Evolutionary conservation across 2,797 vertebrate species (phyloP), one percentile per base, ranked within the genome.

Genomic region (Pantherophis alleghaniensis): DNA sequence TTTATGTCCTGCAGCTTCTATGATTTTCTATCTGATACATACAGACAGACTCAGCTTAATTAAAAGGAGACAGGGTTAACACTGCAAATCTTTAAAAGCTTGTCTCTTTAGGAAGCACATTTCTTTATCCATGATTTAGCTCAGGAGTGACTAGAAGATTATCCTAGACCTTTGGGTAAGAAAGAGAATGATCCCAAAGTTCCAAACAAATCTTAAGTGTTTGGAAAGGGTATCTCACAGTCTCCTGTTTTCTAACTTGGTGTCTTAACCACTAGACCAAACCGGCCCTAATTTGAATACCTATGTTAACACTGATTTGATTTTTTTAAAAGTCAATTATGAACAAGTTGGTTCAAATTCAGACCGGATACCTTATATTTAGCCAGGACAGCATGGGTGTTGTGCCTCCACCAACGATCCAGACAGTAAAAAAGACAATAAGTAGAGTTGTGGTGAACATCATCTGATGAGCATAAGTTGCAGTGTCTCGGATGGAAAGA

Each of bases 371-470:
- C 99, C 99, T 99, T 97, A 99, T 99, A 95, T 99, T 99, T 10
- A 99, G 97, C 98, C 99, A 99, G 0, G 99, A 99, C 87, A 99
- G 96, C 99, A 99, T 99, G 89, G 99, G 98, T 0, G 99, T 99
- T 0, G 99, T 99, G 87, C 99, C 99, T n/a, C 99, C 99, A 0
- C 99, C 99, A 0, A 99, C 98, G 95, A 99, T 98, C 99, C 99
- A 99, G 79, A 99, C 99, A 0, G 99, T 99, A 97, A 99, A 99
- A 97, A 99, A 99, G 96, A 99, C 99, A 0, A 99, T 99, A 88
- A 99, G 99, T 69, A 99, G 98, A 0, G 99, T 99, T 90, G 99
- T 99, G 37, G 99, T 99, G 97, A 99, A 99, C 98, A 99, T 99
- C 98, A 99, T 99, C 96, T 99, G 99, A 28, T 99, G 98, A 0